phyloP scores from a whole-genome alignment of 1,140 invertebrate species.

The Chelonus insularis region DNA sequence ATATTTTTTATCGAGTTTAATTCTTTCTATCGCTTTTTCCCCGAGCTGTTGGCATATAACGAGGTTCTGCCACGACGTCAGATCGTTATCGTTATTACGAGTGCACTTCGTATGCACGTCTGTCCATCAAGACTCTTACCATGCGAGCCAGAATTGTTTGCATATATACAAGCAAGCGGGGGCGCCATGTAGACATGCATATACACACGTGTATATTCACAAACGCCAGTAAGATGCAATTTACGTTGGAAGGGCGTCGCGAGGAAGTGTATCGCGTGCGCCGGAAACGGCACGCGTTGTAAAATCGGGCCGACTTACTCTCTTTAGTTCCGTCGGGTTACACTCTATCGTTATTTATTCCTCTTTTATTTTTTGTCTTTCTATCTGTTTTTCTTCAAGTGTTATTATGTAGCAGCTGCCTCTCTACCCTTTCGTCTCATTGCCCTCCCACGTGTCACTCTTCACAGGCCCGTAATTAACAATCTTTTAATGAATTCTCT shows the following conservation, averaged over 20 bases:
- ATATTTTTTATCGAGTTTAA: not conserved
- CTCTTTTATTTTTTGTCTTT: not conserved
- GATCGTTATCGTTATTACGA: slow-evolving; percentile 48
- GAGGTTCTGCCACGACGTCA: slow-evolving; percentile 30
- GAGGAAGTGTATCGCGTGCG: slow-evolving; percentile 40
- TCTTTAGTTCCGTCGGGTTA: slow-evolving; percentile 12
- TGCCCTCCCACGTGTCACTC: slow-evolving; percentile 38
- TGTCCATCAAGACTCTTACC: slow-evolving; percentile 27
- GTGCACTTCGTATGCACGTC: slow-evolving; percentile 31
- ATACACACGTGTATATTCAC: slow-evolving; percentile 5
- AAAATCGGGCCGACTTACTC: slow-evolving; percentile 33
- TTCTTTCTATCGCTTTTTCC: slow-evolving; percentile 9
- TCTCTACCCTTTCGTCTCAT: not conserved
- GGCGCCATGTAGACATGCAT: slow-evolving; percentile 10
- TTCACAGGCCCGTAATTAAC: slow-evolving; percentile 39
- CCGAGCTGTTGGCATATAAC: slow-evolving; percentile 31
- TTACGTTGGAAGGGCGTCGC: slow-evolving; percentile 25
- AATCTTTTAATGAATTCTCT: slow-evolving; percentile 44
- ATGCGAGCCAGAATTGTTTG: slow-evolving; percentile 30
- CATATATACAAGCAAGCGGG: slow-evolving; percentile 20
- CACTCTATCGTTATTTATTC: slow-evolving; percentile 8
- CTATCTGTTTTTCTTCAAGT: not conserved
- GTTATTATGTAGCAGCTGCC: slow-evolving; percentile 26
- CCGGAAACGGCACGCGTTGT: slow-evolving; percentile 45
- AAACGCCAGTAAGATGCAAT: slow-evolving; percentile 9